Percentiles rank a stretch among this genome's conserved stretches.
Conservation (phyloP, 2,113 vertebrate species). For the Sinocyclocheilus maitianheensis region DNA sequence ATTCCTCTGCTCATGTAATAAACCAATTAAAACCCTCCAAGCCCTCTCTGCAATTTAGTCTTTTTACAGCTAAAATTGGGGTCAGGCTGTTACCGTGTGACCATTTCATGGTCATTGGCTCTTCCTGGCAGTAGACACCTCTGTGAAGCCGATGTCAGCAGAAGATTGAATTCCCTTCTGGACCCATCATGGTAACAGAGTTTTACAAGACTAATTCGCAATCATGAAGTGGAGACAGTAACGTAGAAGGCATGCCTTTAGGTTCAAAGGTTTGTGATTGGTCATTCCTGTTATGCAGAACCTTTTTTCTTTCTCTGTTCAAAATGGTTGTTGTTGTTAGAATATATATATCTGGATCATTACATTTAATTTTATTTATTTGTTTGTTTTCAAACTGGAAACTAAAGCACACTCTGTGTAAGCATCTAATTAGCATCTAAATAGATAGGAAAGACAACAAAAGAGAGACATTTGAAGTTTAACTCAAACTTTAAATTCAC, state of each 20-base stretch:
- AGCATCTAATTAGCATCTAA: too few relatives aligned
- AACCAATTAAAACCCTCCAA: conserved; percentile 38
- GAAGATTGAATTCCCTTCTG: conserved; percentile 34
- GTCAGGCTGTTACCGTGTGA: conserved; percentile 36
- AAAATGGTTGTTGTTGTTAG: neutral
- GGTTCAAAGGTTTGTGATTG: neutral
- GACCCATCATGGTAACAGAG: conserved; percentile 1
- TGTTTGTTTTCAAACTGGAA: too few relatives aligned
- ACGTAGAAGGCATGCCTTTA: neutral
- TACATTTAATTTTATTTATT: neutral
- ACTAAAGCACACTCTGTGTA: too few relatives aligned
- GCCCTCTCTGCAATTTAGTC: conserved; percentile 39
- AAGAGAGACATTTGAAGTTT: too few relatives aligned
- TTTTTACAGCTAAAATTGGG: conserved; percentile 50
- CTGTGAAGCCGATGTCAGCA: neutral
- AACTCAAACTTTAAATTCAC: too few relatives aligned
- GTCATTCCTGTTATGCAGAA: neutral
- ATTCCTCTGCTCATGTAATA: conserved; percentile 29
- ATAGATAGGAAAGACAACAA: too few relatives aligned
- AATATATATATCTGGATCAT: neutral
- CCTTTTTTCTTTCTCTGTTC: neutral
- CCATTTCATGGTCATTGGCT: conserved; percentile 51
- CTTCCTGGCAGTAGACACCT: conserved; percentile 24
- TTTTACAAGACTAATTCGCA: conserved; percentile 31
- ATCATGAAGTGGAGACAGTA: conserved; percentile 21